Evolutionary conservation across 2,113 vertebrate species (phyloP).

Genomic region (Lepus europaeus): DNA sequence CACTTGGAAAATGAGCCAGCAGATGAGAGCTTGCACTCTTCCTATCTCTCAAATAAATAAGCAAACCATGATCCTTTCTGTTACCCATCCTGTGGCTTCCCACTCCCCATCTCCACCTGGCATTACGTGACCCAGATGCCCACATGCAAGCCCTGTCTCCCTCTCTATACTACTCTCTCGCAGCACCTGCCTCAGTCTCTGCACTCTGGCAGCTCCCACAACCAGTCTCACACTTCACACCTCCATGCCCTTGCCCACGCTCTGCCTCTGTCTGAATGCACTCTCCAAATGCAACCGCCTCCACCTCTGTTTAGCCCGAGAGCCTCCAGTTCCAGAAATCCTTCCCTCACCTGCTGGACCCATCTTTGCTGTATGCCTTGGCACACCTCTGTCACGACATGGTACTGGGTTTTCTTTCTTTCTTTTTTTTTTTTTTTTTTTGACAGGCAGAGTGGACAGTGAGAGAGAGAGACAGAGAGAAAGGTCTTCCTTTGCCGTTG

Average conservation of each 20-base stretch:
- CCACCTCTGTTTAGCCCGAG: neutral
- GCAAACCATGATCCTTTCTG: neutral
- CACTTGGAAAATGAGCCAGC: too few species aligned
- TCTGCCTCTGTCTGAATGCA: neutral
- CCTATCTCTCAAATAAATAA: too few species aligned
- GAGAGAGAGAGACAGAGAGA: too few species aligned
- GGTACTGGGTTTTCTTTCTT: neutral
- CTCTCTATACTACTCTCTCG: neutral
- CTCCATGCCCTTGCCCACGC: neutral
- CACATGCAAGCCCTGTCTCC: neutral
- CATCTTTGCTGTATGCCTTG: neutral
- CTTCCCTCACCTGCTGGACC: neutral
- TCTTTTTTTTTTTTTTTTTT: too few species aligned
- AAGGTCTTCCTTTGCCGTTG: too few species aligned
- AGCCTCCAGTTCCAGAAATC: neutral
- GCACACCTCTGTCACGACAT: neutral
- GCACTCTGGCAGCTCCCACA: neutral
- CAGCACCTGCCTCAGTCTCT: neutral
- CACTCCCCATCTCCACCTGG: neutral
- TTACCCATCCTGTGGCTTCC: neutral
- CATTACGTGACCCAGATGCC: neutral
- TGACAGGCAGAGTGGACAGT: too few species aligned
- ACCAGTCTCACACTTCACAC: neutral
- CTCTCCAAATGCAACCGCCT: neutral
- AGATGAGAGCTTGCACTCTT: too few species aligned